Evolutionary conservation across 2,888 invertebrate species (phyloP).

Genomic region (Cheilosia scutellata): DNA sequence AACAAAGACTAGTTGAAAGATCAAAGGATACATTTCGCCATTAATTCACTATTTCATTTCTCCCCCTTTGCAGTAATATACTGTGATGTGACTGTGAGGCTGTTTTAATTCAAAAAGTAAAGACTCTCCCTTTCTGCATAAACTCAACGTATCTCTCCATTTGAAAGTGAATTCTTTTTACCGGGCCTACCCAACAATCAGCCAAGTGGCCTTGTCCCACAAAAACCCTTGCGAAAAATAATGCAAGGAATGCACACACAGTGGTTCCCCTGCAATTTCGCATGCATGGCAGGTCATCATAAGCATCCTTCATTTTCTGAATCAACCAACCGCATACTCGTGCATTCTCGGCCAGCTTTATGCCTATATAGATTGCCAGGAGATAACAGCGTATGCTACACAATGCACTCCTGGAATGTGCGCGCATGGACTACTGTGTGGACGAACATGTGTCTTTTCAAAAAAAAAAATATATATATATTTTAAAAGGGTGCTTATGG

Average conservation of each 20-base stretch:
- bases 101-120: constrained; percentile 54
- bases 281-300: constrained; percentile 73
- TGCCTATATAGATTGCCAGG: constrained; percentile 59
- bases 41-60: constrained; percentile 16
- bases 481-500: background rate
- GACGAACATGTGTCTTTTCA: constrained; percentile 39
- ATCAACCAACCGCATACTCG: constrained; percentile 61
- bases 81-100: background rate
- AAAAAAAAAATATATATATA: background rate
- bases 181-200: constrained; percentile 17
- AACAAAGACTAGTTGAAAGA: constrained; percentile 43
- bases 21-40: constrained; percentile 45
- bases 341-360: background rate
- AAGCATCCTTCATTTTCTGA: constrained; percentile 66
- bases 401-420: constrained; percentile 33
- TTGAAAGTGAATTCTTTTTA: constrained; percentile 54
- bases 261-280: constrained; percentile 52
- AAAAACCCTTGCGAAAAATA: constrained; percentile 29
- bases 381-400: constrained; percentile 54
- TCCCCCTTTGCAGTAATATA: constrained; percentile 14
- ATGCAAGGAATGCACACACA: constrained; percentile 49
- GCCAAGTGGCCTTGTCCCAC: constrained; percentile 66
- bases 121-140: constrained; percentile 22
- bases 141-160: background rate
- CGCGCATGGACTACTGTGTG: constrained; percentile 4